Base-by-base conservation (phyloP, 2,113 vertebrate species). In the Rhadina sibilatrix region DNA sequence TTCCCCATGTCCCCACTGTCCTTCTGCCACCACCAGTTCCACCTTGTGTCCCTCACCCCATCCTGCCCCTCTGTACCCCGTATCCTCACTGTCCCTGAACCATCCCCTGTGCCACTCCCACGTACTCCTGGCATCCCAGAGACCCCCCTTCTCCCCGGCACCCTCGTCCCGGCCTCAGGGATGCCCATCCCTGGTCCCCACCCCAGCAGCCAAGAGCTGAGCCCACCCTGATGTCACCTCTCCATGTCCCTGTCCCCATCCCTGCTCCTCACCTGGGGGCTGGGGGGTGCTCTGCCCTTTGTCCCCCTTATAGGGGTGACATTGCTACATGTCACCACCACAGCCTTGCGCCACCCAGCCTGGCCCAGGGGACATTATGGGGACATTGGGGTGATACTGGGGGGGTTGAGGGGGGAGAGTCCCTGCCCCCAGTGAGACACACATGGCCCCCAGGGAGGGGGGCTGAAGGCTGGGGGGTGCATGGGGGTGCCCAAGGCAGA, bases 221-320 rank as follows among this genome's bases (percentile, higher is more conserved):
- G 25, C 40, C 46, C 47, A 12, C n/a, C 33, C 24, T 6, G 5
- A 30, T 17, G 52, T 24, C 16, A 10, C 52, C 16, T 27, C 8
- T 70, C 64, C 10, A 13, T 4, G 24, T 79, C 65, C 57, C 49
- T 9, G 25, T 49, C 35, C 66, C 76, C 9, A 2, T 37, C 21
- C 72, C 40, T 0, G 1, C 35, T 70, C 30, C 83, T 77, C 47
- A 94, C 88, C 88, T 83, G 77, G 5, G 6, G 16, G 18, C 24
- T 44, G 10, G 12, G 9, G 18, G 31, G 54, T 12, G 2, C n/a
- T 75, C 21, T 50, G 71, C 28, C 40, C 1, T 0, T 28, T 61
- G 21, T 28, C 24, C 6, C 53, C 21, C 8, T 91, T 91, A 87
- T 72, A 87, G 15, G 4, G 37, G 24, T 31, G 47, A 21, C 9